Evolutionary conservation across 2,888 invertebrate genomes (phyloP).

Genomic region (Eilema depressum): DNA sequence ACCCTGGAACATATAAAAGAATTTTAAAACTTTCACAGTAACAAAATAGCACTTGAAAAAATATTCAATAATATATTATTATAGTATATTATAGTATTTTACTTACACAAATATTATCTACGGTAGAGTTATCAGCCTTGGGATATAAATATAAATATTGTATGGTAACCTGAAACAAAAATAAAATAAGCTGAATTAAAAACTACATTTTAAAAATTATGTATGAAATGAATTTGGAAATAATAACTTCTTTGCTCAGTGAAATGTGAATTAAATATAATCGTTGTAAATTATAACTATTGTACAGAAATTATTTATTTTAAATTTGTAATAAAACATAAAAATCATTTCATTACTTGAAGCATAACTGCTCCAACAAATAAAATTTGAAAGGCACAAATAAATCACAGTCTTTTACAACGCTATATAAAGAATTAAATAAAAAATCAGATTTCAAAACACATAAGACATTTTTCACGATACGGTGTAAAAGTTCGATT

Average conservation of each 20-base stretch:
- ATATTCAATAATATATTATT: background rate
- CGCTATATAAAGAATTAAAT: too few species aligned
- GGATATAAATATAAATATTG: slow-evolving; percentile 60
- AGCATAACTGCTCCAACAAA: too few species aligned
- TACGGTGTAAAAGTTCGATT: slow-evolving; percentile 23
- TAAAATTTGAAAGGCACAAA: too few species aligned
- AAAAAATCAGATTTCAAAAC: slow-evolving; percentile 6
- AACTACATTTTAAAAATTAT: too few species aligned
- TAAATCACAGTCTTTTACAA: too few species aligned
- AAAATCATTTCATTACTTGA: too few species aligned
- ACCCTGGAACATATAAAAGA: slow-evolving; percentile 64
- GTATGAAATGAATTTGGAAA: too few species aligned
- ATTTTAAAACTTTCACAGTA: slow-evolving; percentile 43
- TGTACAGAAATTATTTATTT: too few species aligned
- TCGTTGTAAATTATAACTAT: too few species aligned
- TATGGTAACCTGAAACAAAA: slow-evolving; percentile 71
- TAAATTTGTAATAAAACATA: too few species aligned
- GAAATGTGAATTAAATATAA: too few species aligned
- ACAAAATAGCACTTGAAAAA: slow-evolving; percentile 15
- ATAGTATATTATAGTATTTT: background rate
- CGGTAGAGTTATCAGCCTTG: slow-evolving; percentile 35
- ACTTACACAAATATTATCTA: slow-evolving; percentile 63
- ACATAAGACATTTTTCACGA: slow-evolving; percentile 25
- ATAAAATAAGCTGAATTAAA: background rate
- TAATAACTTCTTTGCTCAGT: too few species aligned